Evolutionary conservation across 2,113 vertebrate genomes (phyloP).

Genomic region (Emydocephalus ijimae): DNA sequence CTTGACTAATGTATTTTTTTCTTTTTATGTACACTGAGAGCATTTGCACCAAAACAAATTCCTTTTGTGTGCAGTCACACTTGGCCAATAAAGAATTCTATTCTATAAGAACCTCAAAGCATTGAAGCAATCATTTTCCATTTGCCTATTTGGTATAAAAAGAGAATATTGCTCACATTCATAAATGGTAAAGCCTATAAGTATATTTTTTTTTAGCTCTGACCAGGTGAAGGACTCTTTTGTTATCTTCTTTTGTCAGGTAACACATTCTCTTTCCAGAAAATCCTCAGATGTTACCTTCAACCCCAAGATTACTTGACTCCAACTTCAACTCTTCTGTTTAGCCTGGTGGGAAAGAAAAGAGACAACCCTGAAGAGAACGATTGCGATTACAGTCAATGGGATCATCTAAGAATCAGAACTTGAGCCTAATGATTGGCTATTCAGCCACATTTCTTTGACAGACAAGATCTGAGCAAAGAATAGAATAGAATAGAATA

Average conservation of each 20-base stretch:
- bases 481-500: too few relatives aligned
- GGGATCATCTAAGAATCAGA: slow-evolving; percentile 19
- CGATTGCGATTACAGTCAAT: neutral
- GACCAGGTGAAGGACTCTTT: slow-evolving; percentile 28
- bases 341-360: slow-evolving; percentile 41
- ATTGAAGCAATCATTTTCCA: neutral
- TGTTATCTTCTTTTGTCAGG: too few relatives aligned
- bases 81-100: too few relatives aligned
- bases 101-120: neutral
- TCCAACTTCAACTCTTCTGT: neutral
- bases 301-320: slow-evolving; percentile 17
- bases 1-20: too few relatives aligned
- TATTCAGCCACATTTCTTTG: fast-evolving
- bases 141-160: neutral
- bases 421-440: fast-evolving
- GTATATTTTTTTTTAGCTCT: neutral
- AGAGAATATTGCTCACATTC: neutral
- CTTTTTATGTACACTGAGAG: too few relatives aligned
- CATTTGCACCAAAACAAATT: too few relatives aligned
- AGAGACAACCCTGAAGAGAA: neutral
- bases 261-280: slow-evolving; percentile 47
- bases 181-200: neutral
- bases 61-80: too few relatives aligned
- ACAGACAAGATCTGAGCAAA: neutral
- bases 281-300: slow-evolving; percentile 35